A percentile compares a stretch with the other conserved stretches of the same genome.
Evolutionary conservation across 2,888 invertebrate species (phyloP).

Genomic region (Acrobasis consociella): DNA sequence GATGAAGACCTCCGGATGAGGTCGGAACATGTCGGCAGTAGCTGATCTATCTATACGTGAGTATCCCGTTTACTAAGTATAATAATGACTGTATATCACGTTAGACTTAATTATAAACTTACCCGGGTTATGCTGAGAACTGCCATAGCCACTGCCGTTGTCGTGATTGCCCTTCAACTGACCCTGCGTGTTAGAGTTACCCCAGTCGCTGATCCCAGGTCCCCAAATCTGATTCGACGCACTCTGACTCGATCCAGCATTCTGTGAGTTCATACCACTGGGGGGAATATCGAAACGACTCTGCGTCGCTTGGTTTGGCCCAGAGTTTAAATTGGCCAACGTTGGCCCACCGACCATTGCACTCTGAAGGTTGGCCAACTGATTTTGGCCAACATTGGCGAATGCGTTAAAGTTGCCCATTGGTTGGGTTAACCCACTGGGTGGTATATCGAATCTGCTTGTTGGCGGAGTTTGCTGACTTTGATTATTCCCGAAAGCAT

Average conservation of each 20-base stretch:
- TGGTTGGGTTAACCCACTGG: neutral
- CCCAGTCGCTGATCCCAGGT: neutral
- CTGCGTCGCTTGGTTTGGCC: neutral
- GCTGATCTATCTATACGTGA: too few relatives aligned
- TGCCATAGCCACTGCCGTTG: neutral
- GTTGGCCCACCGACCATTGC: neutral
- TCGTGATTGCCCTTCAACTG: neutral
- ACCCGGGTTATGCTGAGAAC: neutral
- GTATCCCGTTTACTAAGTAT: too few relatives aligned
- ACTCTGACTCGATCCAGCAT: neutral
- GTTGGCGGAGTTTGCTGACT: neutral
- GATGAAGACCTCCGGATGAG: too few relatives aligned
- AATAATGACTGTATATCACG: too few relatives aligned
- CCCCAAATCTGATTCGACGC: neutral
- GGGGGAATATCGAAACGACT: conserved; percentile 6
- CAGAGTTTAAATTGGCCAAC: neutral
- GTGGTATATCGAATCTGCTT: neutral
- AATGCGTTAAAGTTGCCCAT: conserved; percentile 40
- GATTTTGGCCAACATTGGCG: neutral
- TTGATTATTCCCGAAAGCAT: neutral
- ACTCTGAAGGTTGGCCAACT: neutral
- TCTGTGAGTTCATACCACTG: neutral
- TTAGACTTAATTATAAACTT: too few relatives aligned
- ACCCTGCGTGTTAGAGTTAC: neutral
- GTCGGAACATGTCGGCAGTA: too few relatives aligned